Conservation (phyloP, 2,888 invertebrate species). For the Drosophila fulvimacula region DNA sequence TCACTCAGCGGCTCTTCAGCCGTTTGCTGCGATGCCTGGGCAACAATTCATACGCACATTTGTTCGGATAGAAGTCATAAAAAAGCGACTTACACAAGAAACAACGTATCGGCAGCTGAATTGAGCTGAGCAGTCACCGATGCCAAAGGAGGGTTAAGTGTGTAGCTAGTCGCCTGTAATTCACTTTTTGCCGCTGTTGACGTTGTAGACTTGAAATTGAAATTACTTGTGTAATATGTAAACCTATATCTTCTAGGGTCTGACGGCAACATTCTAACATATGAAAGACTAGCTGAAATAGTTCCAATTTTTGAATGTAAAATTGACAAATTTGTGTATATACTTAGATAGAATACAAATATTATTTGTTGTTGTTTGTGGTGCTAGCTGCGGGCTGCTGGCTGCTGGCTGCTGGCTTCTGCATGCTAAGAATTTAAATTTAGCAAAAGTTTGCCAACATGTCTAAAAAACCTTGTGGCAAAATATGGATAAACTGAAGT, state of each 20-base stretch:
- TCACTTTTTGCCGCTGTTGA: not conserved
- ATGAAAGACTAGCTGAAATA: not conserved
- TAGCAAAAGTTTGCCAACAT: slow-evolving; percentile 29
- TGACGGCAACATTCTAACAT: not conserved
- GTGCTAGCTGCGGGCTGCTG: not conserved
- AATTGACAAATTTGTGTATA: not conserved
- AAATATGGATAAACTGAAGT: slow-evolving; percentile 59
- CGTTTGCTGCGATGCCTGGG: slow-evolving; percentile 17
- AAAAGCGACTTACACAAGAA: slow-evolving; percentile 62
- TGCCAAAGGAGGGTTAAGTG: not conserved
- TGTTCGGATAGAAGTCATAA: slow-evolving; percentile 70
- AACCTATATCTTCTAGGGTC: too few species aligned
- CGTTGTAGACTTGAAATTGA: too few species aligned
- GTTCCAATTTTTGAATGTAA: not conserved
- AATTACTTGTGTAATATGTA: too few species aligned
- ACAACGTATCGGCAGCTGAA: slow-evolving; percentile 19
- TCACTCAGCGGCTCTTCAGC: slow-evolving; percentile 41
- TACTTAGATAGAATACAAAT: not conserved
- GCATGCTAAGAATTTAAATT: slow-evolving; percentile 34
- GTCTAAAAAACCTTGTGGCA: slow-evolving; percentile 30
- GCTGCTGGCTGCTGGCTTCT: slow-evolving; percentile 11
- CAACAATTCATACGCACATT: slow-evolving; percentile 67
- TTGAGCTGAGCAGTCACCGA: not conserved
- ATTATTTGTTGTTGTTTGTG: not conserved
- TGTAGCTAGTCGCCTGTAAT: not conserved